phyloP scores from a whole-genome alignment of 2,113 vertebrate species.

The Urocolius indicus region DNA sequence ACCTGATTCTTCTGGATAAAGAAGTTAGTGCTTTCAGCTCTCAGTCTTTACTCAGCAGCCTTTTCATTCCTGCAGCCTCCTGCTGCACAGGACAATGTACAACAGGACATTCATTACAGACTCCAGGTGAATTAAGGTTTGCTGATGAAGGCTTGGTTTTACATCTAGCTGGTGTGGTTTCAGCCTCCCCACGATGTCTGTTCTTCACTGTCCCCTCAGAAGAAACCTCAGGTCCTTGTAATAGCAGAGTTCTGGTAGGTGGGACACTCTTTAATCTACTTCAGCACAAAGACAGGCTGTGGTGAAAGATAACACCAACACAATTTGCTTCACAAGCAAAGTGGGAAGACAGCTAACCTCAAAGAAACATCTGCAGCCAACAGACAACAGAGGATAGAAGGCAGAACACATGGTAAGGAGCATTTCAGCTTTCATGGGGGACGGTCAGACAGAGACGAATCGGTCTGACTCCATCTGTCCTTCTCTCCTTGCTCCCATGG shows the following conservation, averaged over 20 bases:
- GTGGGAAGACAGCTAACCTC: not conserved
- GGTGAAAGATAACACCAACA: not conserved
- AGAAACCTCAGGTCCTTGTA: not conserved
- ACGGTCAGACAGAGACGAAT: not conserved
- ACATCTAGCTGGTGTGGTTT: not conserved
- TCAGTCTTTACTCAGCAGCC: not conserved
- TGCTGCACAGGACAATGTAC: accelerated
- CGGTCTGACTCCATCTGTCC: not conserved
- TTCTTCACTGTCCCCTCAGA: not conserved
- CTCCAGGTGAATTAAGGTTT: not conserved
- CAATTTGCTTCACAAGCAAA: not conserved
- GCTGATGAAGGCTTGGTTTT: not conserved
- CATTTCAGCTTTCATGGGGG: not conserved
- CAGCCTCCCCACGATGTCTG: not conserved
- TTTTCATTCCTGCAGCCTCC: not conserved
- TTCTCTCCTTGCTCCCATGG: not conserved
- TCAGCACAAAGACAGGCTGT: not conserved
- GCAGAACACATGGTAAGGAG: not conserved
- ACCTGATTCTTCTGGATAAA: not conserved
- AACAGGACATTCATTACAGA: not conserved
- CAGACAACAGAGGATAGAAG: not conserved
- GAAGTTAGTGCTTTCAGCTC: not conserved
- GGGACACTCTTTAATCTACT: not conserved
- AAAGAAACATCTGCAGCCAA: not conserved
- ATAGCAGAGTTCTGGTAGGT: not conserved